Evolutionary conservation across 1,140 invertebrate species (phyloP).

Genomic region (Aradophagus sp.): DNA sequence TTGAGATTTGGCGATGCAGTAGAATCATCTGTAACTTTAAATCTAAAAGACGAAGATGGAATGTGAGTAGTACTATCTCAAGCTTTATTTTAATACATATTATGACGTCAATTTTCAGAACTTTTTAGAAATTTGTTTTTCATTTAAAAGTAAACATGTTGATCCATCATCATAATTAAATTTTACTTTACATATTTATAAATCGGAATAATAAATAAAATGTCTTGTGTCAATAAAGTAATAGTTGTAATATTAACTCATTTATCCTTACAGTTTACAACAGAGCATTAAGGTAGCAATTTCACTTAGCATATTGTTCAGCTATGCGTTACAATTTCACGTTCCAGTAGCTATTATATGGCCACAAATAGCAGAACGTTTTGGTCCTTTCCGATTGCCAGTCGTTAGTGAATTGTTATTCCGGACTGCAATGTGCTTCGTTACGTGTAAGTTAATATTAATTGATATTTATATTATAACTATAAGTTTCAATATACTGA

Average conservation of each 20-base stretch:
- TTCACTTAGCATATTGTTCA: conserved; percentile 83
- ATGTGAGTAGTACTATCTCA: no score
- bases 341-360: conserved; percentile 83
- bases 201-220: no score
- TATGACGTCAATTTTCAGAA: no score
- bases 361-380: conserved; percentile 73
- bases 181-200: no score
- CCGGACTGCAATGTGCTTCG: conserved; percentile 79
- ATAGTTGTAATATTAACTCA: no score
- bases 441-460: conserved; percentile 82
- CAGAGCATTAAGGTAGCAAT: conserved; percentile 81
- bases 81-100: no score
- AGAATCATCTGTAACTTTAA: conserved; percentile 83
- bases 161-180: no score
- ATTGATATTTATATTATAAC: no score
- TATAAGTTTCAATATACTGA: no score
- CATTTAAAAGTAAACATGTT: no score
- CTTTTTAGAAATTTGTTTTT: no score
- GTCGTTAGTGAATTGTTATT: conserved; percentile 78
- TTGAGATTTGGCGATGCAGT: conserved; percentile 85
- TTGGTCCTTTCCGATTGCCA: conserved; percentile 76
- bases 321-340: conserved; percentile 91
- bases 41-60: conserved; percentile 76
- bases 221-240: no score
- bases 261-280: conserved; percentile 74